Base-by-base conservation (phyloP, 1,140 invertebrate species). In the Pygmarrhopalites habei region DNA sequence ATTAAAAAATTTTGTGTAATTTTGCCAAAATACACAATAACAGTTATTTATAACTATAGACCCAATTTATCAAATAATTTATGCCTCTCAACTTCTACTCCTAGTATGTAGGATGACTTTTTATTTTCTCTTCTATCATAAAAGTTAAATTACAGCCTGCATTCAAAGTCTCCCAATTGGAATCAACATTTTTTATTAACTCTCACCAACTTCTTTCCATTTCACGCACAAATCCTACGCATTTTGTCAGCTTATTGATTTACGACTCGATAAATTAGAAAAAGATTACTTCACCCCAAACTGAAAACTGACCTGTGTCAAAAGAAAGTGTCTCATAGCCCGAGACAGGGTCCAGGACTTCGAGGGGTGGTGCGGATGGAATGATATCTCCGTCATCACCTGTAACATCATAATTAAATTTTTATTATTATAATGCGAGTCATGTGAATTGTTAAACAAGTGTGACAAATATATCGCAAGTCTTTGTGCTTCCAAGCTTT, bases 241-340 rank as follows among this genome's bases (percentile, higher is more conserved):
- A 39, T 15, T 35, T 5, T 19, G 14, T 5, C 32, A 15, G 55
- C 7, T 41, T 15, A 39, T 21, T 39, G 10, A 35, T 3, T 14
- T 10, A 10, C 10, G 32, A n/a, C 17, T 10, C 55, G 39, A 39
- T 35, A 26, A 17, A 58, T 7, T 29, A 26, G 29, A 55, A 26
- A 17, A 55, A 10, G 17, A 46, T 57, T 53, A 14, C 41, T 49
- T 14, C 30, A n/a, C 26, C 26, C 25, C 12, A 58, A 60, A 62
- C 7, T 10, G 2, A 30, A 60, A 21, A 68, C 69, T 72, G 65
- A 79, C 79, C 73, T 65, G 75, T 74, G 70, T 77, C 77, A 68
- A 80, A 81, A 15, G 78, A 79, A 12, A 79, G 70, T 44, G 74
- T 73, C 62, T 78, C 76, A 64, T 82, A 82, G 3, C 80, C 80